Percentiles rank a stretch among this genome's conserved stretches.
phyloP scores from a whole-genome alignment of 2,888 invertebrate genomes.

The Volucella inflata region DNA sequence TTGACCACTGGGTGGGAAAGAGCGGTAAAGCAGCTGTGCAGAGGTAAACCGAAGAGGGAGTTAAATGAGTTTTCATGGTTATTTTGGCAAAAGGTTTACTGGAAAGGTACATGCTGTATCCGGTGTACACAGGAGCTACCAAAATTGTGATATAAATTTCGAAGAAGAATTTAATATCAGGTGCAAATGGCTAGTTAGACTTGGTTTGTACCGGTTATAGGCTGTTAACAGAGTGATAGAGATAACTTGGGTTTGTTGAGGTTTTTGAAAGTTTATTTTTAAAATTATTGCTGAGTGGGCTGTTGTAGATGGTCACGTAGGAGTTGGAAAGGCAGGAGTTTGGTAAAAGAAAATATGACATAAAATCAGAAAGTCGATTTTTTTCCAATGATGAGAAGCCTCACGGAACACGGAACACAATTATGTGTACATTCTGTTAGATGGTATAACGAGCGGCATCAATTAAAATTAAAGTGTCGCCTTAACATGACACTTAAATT shows the following conservation, averaged over 20 bases:
- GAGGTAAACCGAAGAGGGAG: not conserved
- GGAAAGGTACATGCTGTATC: not conserved
- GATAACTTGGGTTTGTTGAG: not conserved
- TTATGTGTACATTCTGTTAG: no score
- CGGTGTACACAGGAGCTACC: not conserved
- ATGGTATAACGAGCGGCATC: no score
- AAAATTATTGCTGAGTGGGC: not conserved
- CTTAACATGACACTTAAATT: no score
- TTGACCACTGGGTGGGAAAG: constrained; percentile 44
- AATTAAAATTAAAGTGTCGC: no score
- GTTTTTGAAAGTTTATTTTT: not conserved
- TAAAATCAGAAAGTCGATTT: no score
- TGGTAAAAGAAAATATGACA: no score
- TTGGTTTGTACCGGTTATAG: constrained; percentile 36
- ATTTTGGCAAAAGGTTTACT: constrained; percentile 38
- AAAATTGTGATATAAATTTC: constrained; percentile 47
- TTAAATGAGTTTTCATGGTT: constrained; percentile 60
- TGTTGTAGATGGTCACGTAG: no score
- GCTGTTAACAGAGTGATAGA: constrained; percentile 2
- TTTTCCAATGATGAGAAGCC: no score
- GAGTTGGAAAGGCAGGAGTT: no score
- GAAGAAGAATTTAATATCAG: constrained; percentile 46
- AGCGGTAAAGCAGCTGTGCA: not conserved
- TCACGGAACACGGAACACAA: no score
- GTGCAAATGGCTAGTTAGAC: constrained; percentile 37